Evolutionary conservation across 1,140 invertebrate species (phyloP), one percentile per base, ranked within the genome.

Genomic region (Stenopsyche tienmushanensis): DNA sequence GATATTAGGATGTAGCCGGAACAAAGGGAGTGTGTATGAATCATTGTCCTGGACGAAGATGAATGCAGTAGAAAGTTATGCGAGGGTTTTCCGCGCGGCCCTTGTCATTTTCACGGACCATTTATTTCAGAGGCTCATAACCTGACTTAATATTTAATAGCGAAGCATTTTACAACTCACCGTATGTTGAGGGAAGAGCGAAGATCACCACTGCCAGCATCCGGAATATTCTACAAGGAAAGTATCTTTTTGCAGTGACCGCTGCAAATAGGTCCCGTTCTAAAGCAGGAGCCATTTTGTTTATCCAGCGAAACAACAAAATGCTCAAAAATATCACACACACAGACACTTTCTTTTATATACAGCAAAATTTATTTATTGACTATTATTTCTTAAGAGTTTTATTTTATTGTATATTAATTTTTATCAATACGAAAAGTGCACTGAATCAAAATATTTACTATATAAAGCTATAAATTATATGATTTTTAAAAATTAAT

Each of bases 161-260:
- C 41, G n/a, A 7, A 39, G 34, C 34, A 39, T n/a, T 39, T 39
- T 8, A 29, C 2, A 15, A 34, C 53, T 60, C 17, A 60, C 57
- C 57, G 44, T 60, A 60, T 26, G 42, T 60, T 34, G 57, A 60
- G 17, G 57, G 57, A 17, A 60, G 23, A 7, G 41, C 41, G 24
- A 60, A 5, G 15, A 44, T 34, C 21, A 60, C n/a, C 7, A 39
- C 21, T 9, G 39, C 23, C 24, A 60, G 39, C 29, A 57, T 9
- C 21, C 21, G 29, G 15, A 57, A 26, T 21, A 60, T 21, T 13
- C 20, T 34, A 1, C 9, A 18, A 9, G 8, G 17, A 3, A 29
- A 21, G 9, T n/a, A 21, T 60, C 57, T 60, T 60, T 41, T 60
- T 47, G 34, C 41, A 21, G 41, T 29, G 57, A 23, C 8, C 44